phyloP scores from a whole-genome alignment of 2,113 vertebrate species.

The Taxidea taxus region DNA sequence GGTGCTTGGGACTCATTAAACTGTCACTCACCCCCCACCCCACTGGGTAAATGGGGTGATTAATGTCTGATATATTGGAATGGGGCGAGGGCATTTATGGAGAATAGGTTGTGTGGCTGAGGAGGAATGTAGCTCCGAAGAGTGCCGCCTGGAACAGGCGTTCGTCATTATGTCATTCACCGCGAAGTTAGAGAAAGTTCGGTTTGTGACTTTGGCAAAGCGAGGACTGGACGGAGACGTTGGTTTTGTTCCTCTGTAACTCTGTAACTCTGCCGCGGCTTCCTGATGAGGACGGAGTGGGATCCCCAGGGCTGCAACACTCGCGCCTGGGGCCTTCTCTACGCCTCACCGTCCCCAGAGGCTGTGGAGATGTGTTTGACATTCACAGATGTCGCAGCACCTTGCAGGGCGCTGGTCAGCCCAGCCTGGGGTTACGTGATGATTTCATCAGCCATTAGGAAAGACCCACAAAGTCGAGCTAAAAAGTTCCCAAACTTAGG shows the following conservation, averaged over 20 bases:
- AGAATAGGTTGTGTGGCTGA: slow-evolving; percentile 13
- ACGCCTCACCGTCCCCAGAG: neutral
- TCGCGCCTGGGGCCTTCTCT: neutral
- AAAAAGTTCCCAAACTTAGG: slow-evolving; percentile 51
- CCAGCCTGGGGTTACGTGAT: slow-evolving; percentile 31
- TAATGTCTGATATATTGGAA: slow-evolving; percentile 54
- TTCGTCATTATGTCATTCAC: slow-evolving; percentile 31
- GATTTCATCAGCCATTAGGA: slow-evolving; percentile 58
- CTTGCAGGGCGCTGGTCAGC: slow-evolving; percentile 34
- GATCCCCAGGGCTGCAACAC: neutral
- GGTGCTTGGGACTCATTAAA: slow-evolving; percentile 67
- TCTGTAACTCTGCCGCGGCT: neutral
- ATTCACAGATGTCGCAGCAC: slow-evolving; percentile 64
- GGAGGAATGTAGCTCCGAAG: neutral
- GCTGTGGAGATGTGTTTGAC: slow-evolving; percentile 39
- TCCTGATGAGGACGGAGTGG: neutral
- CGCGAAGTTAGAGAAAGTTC: slow-evolving; percentile 72
- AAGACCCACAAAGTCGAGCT: slow-evolving; percentile 5
- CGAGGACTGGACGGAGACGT: neutral
- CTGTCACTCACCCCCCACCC: slow-evolving; percentile 62
- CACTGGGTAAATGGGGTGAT: slow-evolving; percentile 71
- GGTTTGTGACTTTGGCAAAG: slow-evolving; percentile 40
- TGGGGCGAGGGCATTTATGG: slow-evolving; percentile 53
- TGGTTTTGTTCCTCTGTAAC: slow-evolving; percentile 48
- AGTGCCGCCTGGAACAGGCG: neutral